A percentile compares a stretch with the other conserved stretches of the same genome.
Evolutionary conservation across 2,797 vertebrate species (phyloP).

Genomic region (Paramormyrops hopkinsi): DNA sequence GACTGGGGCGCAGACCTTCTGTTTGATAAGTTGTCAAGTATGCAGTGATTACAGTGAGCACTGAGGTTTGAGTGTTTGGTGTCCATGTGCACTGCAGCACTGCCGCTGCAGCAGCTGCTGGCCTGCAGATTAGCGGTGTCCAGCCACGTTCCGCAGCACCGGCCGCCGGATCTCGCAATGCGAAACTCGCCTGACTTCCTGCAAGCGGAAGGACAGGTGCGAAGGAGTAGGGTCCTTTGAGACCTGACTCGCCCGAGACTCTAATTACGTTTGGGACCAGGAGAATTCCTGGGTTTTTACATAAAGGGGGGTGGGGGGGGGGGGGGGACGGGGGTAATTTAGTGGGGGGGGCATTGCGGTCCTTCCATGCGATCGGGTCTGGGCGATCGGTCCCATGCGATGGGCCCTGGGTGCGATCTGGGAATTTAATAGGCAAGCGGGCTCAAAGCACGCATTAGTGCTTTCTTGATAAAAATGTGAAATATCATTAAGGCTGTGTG

Average conservation of each 20-base stretch:
- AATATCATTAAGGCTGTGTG: constrained; percentile 65
- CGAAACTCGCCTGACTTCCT: constrained; percentile 10
- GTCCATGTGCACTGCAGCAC: neutral
- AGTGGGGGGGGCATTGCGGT: constrained; percentile 61
- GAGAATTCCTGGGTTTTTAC: constrained; percentile 74
- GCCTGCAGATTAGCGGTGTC: neutral
- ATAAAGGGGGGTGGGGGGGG: no score
- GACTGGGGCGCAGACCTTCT: neutral
- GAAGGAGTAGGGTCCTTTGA: constrained; percentile 51
- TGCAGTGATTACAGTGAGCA: neutral
- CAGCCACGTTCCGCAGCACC: neutral
- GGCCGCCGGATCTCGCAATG: neutral
- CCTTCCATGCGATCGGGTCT: constrained; percentile 30
- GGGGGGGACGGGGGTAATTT: no score
- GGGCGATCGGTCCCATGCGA: neutral
- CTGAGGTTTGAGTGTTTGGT: neutral
- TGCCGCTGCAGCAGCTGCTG: neutral
- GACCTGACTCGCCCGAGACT: constrained; percentile 60
- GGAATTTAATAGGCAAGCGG: constrained; percentile 56
- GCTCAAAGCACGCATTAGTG: constrained; percentile 59
- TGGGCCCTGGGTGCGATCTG: constrained; percentile 35
- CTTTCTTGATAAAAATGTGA: constrained; percentile 62
- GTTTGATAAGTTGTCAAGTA: neutral
- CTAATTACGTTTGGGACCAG: constrained; percentile 76
- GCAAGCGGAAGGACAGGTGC: constrained; percentile 53